Evolutionary conservation across 2,888 invertebrate species (phyloP).

Genomic region (Blera fallax): DNA sequence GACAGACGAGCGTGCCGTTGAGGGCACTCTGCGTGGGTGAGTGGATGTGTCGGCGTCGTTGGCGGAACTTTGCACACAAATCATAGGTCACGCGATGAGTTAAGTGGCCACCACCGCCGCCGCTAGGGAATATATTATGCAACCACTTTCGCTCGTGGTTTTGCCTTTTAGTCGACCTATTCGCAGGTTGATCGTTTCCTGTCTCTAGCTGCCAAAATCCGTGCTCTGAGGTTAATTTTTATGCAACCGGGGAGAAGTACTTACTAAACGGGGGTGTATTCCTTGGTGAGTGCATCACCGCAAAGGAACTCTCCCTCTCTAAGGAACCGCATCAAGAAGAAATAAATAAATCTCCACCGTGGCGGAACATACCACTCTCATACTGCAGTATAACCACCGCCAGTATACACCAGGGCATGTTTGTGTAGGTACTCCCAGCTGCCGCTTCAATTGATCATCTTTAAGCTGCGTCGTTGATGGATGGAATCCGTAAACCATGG

Average conservation of each 20-base stretch:
- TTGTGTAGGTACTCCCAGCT: background rate
- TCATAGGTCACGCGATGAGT: constrained; percentile 31
- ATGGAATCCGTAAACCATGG: constrained; percentile 43
- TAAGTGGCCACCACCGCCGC: constrained; percentile 19
- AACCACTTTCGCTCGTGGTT: constrained; percentile 11
- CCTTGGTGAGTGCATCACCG: background rate
- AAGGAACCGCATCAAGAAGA: background rate
- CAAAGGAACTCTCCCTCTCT: background rate
- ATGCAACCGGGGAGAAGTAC: background rate
- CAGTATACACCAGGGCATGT: too few species aligned
- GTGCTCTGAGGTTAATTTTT: constrained; percentile 33
- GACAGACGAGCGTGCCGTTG: constrained; percentile 25
- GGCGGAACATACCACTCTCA: background rate
- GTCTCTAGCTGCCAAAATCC: constrained; percentile 3
- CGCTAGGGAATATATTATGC: constrained; percentile 3
- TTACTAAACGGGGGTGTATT: too few species aligned
- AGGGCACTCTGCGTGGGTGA: constrained; percentile 27
- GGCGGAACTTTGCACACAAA: constrained; percentile 23
- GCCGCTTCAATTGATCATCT: constrained; percentile 58
- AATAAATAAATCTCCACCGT: constrained; percentile 6
- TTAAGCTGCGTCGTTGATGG: constrained; percentile 50
- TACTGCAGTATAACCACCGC: too few species aligned
- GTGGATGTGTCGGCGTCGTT: constrained; percentile 51
- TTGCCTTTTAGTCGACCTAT: constrained; percentile 8
- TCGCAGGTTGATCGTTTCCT: constrained; percentile 28